Conservation (phyloP, 2,113 vertebrate species). For the Platycercus adscitus region DNA sequence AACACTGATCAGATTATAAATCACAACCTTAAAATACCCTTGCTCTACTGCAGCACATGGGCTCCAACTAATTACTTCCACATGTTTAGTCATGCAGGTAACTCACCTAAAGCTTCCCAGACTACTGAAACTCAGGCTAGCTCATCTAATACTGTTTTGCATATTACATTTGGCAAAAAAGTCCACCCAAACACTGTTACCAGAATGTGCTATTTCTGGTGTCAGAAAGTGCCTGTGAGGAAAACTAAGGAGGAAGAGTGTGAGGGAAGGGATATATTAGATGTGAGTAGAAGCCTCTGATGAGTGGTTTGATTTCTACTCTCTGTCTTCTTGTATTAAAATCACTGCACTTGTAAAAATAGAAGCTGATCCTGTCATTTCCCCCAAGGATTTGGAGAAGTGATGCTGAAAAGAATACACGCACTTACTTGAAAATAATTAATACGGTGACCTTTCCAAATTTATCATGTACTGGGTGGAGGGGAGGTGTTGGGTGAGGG, state of each 20-base stretch:
- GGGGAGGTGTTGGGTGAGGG: not conserved
- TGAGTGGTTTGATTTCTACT: not conserved
- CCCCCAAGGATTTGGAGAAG: not conserved
- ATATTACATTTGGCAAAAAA: not conserved
- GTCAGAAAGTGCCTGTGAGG: not conserved
- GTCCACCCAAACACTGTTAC: not conserved
- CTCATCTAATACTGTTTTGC: not conserved
- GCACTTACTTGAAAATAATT: not conserved
- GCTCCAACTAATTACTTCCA: not conserved
- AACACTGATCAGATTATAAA: not conserved
- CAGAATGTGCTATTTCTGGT: not conserved
- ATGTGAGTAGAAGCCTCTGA: not conserved
- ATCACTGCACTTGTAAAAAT: not conserved
- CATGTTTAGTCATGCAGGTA: not conserved
- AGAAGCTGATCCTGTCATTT: not conserved
- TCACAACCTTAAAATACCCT: not conserved
- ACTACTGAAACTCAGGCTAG: not conserved
- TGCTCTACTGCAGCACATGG: not conserved
- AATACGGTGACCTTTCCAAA: not conserved
- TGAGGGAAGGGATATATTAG: not conserved
- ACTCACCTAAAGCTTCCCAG: not conserved
- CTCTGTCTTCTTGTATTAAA: conserved; percentile 1
- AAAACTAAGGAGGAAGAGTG: not conserved
- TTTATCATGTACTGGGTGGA: not conserved
- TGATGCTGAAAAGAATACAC: not conserved